A percentile compares a stretch with the other conserved stretches of the same genome.
Conservation (phyloP, 2,797 vertebrate species). For the Acanthurus leucopareius region DNA sequence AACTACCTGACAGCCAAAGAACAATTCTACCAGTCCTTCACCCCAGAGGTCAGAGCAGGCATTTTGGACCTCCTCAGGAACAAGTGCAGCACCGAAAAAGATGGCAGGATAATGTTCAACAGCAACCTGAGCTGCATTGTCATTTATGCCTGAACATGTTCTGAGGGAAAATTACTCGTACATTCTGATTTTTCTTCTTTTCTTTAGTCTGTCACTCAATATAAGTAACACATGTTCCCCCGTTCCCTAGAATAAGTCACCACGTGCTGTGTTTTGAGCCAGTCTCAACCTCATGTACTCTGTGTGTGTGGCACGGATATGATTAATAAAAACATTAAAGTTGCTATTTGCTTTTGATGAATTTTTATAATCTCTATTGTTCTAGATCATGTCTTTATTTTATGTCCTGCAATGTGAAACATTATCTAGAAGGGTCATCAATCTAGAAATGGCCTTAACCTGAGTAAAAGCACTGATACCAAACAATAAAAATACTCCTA, state of each 20-base stretch:
- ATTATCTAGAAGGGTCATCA: too few species aligned
- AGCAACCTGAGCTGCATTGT: slow-evolving; percentile 64
- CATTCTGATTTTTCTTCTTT: background rate
- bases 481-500: too few species aligned
- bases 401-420: background rate
- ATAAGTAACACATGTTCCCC: background rate
- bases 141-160: slow-evolving; percentile 57
- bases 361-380: background rate
- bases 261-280: background rate
- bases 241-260: background rate
- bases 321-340: background rate
- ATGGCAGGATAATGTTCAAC: slow-evolving; percentile 71
- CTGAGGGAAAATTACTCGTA: background rate
- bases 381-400: background rate
- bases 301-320: background rate
- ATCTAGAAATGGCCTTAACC: too few species aligned
- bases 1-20: slow-evolving; percentile 73
- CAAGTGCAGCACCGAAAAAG: slow-evolving; percentile 75
- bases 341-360: background rate
- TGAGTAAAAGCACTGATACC: too few species aligned
- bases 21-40: slow-evolving; percentile 69
- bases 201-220: background rate
- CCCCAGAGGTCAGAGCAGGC: slow-evolving; percentile 65
- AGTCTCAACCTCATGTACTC: background rate
- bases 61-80: slow-evolving; percentile 76